Evolutionary conservation across 2,797 vertebrate species (phyloP).

Genomic region (Xerus rutilus): DNA sequence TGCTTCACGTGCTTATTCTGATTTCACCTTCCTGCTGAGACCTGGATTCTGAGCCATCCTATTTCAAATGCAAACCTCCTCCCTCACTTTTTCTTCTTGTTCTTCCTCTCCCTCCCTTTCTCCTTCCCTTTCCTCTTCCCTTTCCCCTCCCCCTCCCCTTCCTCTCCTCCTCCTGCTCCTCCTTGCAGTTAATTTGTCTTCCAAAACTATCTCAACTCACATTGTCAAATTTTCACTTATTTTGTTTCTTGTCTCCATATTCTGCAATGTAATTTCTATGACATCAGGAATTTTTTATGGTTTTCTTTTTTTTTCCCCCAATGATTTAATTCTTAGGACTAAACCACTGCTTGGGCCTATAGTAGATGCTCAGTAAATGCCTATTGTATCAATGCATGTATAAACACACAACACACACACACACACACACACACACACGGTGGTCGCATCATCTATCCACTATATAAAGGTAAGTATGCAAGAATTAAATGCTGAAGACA

Average conservation of each 20-base stretch:
- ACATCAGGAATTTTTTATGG: background rate
- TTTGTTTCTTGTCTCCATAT: background rate
- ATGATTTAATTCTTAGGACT: background rate
- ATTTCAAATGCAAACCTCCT: background rate
- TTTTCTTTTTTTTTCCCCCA: background rate
- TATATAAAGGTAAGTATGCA: fast-evolving
- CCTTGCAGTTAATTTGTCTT: background rate
- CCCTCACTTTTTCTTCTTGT: too few species aligned
- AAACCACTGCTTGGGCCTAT: background rate
- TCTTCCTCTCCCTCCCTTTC: too few species aligned
- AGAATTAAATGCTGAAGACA: background rate
- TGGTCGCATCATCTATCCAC: background rate
- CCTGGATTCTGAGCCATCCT: background rate
- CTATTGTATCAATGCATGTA: background rate
- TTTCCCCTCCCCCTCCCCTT: too few species aligned
- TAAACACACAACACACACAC: background rate
- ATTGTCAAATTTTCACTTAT: background rate
- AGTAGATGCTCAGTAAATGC: too few species aligned
- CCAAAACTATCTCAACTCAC: background rate
- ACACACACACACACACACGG: background rate
- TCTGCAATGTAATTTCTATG: background rate
- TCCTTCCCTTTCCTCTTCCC: too few species aligned
- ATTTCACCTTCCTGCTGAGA: background rate
- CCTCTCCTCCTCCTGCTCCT: too few species aligned
- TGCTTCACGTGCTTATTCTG: background rate